phyloP scores from a whole-genome alignment of 1,140 invertebrate genomes.

The Drosophila eugracilis region DNA sequence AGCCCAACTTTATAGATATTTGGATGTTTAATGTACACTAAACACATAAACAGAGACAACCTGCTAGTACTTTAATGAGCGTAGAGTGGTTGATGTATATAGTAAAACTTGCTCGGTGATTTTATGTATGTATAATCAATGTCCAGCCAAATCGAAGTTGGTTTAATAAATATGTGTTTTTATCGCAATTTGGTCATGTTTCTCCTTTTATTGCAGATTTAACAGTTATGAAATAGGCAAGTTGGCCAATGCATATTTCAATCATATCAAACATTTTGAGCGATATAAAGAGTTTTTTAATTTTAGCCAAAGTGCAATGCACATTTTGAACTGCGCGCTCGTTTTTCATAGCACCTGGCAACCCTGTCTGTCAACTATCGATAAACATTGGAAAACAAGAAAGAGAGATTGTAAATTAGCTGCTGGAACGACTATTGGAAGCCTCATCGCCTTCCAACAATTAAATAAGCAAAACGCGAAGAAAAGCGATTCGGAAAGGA shows the following conservation, averaged over 20 bases:
- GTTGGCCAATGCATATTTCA: no score
- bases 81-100: neutral
- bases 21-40: slow-evolving; percentile 11
- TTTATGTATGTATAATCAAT: neutral
- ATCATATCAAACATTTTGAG: neutral
- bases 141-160: slow-evolving; percentile 4
- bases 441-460: slow-evolving; percentile 60
- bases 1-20: slow-evolving; percentile 17
- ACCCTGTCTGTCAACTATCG: slow-evolving; percentile 17
- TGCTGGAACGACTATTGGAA: slow-evolving; percentile 38
- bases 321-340: slow-evolving; percentile 14
- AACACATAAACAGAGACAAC: neutral
- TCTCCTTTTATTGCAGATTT: slow-evolving; percentile 7
- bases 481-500: slow-evolving; percentile 12
- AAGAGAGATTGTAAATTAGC: slow-evolving; percentile 28
- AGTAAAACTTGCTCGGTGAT: neutral
- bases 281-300: neutral
- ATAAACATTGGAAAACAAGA: slow-evolving; percentile 19
- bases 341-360: neutral
- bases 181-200: slow-evolving; percentile 6
- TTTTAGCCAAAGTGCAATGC: no score
- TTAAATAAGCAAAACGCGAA: slow-evolving; percentile 59
- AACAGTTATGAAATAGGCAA: neutral
- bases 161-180: slow-evolving; percentile 25
- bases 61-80: neutral